These are phyloP conservation scores for Cheirogaleus major DNA, from an alignment of 2,797 vertebrate genomes.

Conservation along the genomic window DNA sequence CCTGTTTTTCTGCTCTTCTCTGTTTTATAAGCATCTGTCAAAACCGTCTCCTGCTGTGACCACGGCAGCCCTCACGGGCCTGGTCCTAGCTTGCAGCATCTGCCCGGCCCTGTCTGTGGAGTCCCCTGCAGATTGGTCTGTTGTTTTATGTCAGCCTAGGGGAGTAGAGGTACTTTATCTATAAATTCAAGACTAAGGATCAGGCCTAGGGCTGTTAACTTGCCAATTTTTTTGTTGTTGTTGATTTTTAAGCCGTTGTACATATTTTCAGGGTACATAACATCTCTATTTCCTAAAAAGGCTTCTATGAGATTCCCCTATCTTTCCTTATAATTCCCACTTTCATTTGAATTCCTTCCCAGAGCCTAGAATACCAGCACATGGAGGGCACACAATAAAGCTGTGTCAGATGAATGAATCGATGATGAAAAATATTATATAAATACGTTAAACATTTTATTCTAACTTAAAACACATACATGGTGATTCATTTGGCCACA, in stretches of 20 bases:
- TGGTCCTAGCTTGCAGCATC: not conserved
- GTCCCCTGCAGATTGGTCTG: not conserved
- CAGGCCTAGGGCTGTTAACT: not conserved
- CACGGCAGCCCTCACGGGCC: not conserved
- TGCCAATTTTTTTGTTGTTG: not conserved
- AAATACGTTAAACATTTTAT: not conserved
- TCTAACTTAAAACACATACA: not conserved
- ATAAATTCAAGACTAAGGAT: not conserved
- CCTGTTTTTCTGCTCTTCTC: slow-evolving; percentile 52
- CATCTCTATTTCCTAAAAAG: not conserved
- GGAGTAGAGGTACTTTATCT: not conserved
- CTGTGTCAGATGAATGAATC: not conserved
- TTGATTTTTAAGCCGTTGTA: not conserved
- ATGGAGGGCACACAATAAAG: not conserved
- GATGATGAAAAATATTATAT: not conserved
- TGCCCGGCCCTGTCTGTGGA: not conserved
- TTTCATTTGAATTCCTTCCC: not conserved
- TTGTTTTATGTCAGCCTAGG: not conserved
- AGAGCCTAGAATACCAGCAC: not conserved
- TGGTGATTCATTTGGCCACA: not conserved
- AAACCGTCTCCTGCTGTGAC: not conserved
- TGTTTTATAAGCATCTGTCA: slow-evolving; percentile 30
- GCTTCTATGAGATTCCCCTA: not conserved
- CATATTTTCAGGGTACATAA: not conserved
- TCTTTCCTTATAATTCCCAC: not conserved